A percentile compares a stretch with the other conserved stretches of the same genome.
Evolutionary conservation across 92 coral and sea anemone genomes (phyloP).

Genomic region (Scolanthus callimorphus): DNA sequence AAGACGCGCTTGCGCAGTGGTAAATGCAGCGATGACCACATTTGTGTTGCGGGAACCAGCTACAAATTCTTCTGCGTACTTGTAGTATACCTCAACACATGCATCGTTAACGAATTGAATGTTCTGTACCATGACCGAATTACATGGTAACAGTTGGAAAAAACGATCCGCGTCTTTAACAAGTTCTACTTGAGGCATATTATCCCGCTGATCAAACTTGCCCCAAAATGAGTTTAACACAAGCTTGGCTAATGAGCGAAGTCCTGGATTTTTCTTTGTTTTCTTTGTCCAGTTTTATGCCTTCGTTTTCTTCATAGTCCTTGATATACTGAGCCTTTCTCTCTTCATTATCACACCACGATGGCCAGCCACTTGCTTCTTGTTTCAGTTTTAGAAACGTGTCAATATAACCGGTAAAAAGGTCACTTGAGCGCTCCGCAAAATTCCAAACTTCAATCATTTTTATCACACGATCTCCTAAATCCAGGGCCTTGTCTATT

Average conservation of each 20-base stretch:
- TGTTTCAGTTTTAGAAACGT: constrained; percentile 59
- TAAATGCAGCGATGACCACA: not conserved
- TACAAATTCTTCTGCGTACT: not conserved
- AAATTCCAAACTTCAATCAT: constrained; percentile 57
- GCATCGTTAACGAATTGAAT: not conserved
- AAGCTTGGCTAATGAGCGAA: not conserved
- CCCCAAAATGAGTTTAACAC: constrained; percentile 35
- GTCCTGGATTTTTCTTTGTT: constrained; percentile 2
- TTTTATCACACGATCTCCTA: constrained; percentile 21
- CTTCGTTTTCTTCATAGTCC: constrained; percentile 4
- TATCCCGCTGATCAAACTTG: constrained; percentile 25
- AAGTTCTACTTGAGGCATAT: constrained; percentile 4
- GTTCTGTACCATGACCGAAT: not conserved
- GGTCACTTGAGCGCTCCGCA: constrained; percentile 8
- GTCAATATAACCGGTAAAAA: constrained; percentile 42
- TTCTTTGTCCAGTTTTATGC: constrained; percentile 3
- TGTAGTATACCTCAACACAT: not conserved
- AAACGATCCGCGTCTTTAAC: constrained; percentile 9
- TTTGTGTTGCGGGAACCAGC: not conserved
- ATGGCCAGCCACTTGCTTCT: constrained; percentile 25
- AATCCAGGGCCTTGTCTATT: constrained; percentile 25
- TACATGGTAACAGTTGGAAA: not conserved
- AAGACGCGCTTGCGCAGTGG: constrained; percentile 5
- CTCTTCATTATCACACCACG: constrained; percentile 40
- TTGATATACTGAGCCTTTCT: constrained; percentile 1